These are phyloP conservation scores for Kryptolebias ocellatus DNA, from an alignment of 2,797 vertebrate species.

Conservation along the genomic window DNA sequence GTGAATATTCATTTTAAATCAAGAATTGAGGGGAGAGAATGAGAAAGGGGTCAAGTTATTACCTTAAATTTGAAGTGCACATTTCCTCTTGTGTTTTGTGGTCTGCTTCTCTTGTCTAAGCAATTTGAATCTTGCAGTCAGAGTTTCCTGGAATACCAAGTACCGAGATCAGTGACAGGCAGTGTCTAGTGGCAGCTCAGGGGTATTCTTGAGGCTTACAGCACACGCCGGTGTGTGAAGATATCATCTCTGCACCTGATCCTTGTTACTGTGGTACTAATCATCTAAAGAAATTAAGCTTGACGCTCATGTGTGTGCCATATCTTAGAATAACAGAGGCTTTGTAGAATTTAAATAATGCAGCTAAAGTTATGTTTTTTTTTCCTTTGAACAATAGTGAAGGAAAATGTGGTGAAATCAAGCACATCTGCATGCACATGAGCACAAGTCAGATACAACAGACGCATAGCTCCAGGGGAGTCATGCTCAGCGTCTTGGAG, in stretches of 20 bases:
- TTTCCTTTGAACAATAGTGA: constrained; percentile 21
- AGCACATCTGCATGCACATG: constrained; percentile 50
- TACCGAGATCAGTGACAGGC: constrained; percentile 34
- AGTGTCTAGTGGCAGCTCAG: constrained; percentile 31
- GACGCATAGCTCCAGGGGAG: constrained; percentile 60
- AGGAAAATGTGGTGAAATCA: constrained; percentile 46
- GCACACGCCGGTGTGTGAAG: constrained; percentile 28
- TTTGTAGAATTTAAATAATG: constrained; percentile 36
- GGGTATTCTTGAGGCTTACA: constrained; percentile 37
- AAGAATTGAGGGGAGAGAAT: constrained; percentile 21
- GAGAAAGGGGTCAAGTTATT: constrained; percentile 58
- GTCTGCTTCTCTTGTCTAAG: constrained; percentile 54
- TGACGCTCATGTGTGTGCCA: constrained; percentile 20
- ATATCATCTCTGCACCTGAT: constrained; percentile 39
- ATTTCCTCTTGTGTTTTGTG: constrained; percentile 42
- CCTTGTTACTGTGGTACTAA: constrained; percentile 41
- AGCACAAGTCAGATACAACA: constrained; percentile 58
- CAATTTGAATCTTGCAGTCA: constrained; percentile 50
- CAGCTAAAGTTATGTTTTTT: constrained; percentile 33
- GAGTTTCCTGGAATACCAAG: constrained; percentile 67
- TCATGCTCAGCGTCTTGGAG: constrained; percentile 43
- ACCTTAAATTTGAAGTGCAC: constrained; percentile 48
- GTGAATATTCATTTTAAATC: constrained; percentile 57
- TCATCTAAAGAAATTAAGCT: constrained; percentile 56
- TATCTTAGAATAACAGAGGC: constrained; percentile 28